Percentiles rank a stretch among this genome's conserved stretches.
These are phyloP conservation scores for Nineta flava DNA, from an alignment of 2,888 invertebrate genomes.

Conservation along the genomic window DNA sequence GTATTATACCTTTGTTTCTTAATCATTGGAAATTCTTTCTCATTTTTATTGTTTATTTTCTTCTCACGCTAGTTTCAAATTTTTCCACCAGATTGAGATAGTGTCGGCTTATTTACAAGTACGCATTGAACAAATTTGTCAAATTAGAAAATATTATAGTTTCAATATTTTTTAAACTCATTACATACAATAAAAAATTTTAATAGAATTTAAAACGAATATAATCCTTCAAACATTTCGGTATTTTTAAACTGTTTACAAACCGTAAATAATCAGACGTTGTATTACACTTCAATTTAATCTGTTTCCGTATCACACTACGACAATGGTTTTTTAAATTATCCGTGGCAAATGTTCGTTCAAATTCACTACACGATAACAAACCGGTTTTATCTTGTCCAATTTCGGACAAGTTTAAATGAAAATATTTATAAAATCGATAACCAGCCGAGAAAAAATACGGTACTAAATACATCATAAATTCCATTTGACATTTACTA, in stretches of 20 bases:
- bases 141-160: too few species aligned
- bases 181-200: too few species aligned
- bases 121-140: too few species aligned
- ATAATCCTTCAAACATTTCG: not conserved
- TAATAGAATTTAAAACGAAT: slow-evolving; percentile 4
- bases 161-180: too few species aligned
- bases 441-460: not conserved
- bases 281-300: not conserved
- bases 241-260: not conserved
- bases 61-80: too few species aligned
- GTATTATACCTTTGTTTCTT: too few species aligned
- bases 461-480: not conserved
- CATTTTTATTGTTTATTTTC: too few species aligned
- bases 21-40: too few species aligned
- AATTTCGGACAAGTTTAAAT: too few species aligned
- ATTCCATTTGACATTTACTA: not conserved
- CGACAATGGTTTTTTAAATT: slow-evolving; percentile 3
- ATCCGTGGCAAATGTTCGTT: not conserved
- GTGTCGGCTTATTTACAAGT: too few species aligned
- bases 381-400: not conserved
- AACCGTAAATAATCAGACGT: not conserved
- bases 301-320: not conserved
- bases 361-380: not conserved
- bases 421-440: not conserved
- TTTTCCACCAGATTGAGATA: too few species aligned